Percentiles rank a stretch among this genome's conserved stretches.
These are phyloP conservation scores for Echeneis naucrates DNA, from an alignment of 2,797 vertebrate species.

Conservation along the genomic window DNA sequence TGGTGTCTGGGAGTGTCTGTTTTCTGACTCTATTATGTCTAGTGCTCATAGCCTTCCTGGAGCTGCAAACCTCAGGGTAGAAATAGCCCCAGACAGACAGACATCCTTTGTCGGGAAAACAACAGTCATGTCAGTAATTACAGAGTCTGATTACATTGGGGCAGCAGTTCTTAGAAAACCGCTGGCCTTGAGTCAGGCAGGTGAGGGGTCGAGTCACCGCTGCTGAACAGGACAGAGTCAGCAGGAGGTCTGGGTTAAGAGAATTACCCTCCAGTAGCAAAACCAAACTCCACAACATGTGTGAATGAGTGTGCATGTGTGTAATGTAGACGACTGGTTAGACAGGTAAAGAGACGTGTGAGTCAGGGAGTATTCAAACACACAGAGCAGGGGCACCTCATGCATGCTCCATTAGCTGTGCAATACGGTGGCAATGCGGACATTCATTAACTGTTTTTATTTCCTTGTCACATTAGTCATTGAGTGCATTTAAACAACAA, in stretches of 20 bases:
- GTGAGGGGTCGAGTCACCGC: constrained; percentile 67
- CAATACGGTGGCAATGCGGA: background rate
- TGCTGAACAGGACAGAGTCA: constrained; percentile 39
- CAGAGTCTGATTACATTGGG: constrained; percentile 77
- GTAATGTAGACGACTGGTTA: constrained; percentile 64
- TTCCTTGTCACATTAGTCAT: background rate
- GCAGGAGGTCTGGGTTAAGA: constrained; percentile 64
- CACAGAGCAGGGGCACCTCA: constrained; percentile 40
- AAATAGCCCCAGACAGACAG: constrained; percentile 84
- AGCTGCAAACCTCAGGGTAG: constrained; percentile 83
- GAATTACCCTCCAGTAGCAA: constrained; percentile 62
- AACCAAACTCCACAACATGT: constrained; percentile 43
- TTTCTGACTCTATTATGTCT: constrained; percentile 87
- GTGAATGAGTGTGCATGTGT: constrained; percentile 28
- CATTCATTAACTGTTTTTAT: too few relatives aligned
- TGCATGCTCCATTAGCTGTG: background rate
- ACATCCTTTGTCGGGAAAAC: constrained; percentile 83
- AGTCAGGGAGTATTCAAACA: constrained; percentile 70
- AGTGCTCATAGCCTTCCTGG: constrained; percentile 80
- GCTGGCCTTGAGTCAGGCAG: constrained; percentile 67
- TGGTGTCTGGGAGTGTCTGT: constrained; percentile 86
- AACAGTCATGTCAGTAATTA: constrained; percentile 79
- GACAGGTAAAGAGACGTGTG: constrained; percentile 61
- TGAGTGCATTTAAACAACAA: background rate
- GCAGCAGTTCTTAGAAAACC: constrained; percentile 68